Evolutionary conservation across 2,888 invertebrate genomes (phyloP).

Genomic region (Uropetala carovei): DNA sequence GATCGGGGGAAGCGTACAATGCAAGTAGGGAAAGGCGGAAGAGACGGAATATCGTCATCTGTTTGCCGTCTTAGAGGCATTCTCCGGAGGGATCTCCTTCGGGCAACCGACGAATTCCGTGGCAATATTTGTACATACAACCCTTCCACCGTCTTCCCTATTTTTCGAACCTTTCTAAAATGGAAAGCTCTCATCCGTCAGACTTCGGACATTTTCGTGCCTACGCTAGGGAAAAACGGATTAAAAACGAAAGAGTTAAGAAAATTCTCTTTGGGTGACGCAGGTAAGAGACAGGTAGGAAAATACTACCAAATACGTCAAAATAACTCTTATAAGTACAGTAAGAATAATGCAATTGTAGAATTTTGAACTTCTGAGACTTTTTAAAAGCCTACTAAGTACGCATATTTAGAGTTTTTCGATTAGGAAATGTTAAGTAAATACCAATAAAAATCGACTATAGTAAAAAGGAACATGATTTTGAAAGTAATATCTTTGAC

Average conservation of each 20-base stretch:
- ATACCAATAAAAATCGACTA: too few relatives aligned
- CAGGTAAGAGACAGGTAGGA: background rate
- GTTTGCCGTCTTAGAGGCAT: background rate
- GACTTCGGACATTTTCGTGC: background rate
- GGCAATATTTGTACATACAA: constrained; percentile 10
- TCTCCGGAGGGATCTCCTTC: background rate
- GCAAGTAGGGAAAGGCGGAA: background rate
- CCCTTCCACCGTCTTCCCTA: background rate
- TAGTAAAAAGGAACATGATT: too few relatives aligned
- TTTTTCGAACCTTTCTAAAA: background rate
- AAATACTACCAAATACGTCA: too few relatives aligned
- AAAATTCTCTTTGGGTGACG: background rate
- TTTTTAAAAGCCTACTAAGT: too few relatives aligned
- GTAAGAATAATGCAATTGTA: too few relatives aligned
- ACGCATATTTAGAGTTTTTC: too few relatives aligned
- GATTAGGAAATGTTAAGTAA: too few relatives aligned
- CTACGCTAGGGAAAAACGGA: background rate
- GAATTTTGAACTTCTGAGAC: too few relatives aligned
- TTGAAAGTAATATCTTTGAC: too few relatives aligned
- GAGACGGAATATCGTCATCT: background rate
- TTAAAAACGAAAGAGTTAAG: background rate
- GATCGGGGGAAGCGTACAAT: background rate
- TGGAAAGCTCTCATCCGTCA: background rate
- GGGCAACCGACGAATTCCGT: too few relatives aligned
- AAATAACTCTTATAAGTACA: too few relatives aligned